Percentiles rank a stretch among this genome's conserved stretches.
phyloP scores from a whole-genome alignment of 2,888 invertebrate species.

The Cantharis nigra region DNA sequence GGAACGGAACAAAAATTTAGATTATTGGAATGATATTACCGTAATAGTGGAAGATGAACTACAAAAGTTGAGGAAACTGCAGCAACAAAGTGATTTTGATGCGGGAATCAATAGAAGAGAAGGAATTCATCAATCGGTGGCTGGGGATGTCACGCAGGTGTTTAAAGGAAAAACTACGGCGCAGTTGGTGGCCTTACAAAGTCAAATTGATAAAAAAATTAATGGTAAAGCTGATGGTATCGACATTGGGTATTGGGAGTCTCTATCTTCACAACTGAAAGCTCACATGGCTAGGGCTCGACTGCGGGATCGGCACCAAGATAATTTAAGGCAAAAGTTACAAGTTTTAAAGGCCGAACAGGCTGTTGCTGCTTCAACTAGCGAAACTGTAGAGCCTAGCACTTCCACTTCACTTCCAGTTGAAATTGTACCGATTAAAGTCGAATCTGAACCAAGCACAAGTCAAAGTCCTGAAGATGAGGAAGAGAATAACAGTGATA shows the following conservation, averaged over 20 bases:
- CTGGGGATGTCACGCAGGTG: slow-evolving; percentile 83
- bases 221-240: slow-evolving; percentile 83
- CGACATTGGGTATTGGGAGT: slow-evolving; percentile 98
- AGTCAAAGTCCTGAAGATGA: slow-evolving; percentile 42
- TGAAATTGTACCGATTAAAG: slow-evolving; percentile 33
- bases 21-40: slow-evolving; percentile 96
- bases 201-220: slow-evolving; percentile 86
- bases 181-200: slow-evolving; percentile 82
- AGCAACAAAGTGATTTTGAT: slow-evolving; percentile 65
- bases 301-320: slow-evolving; percentile 89
- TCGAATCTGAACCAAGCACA: slow-evolving; percentile 45
- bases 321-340: slow-evolving; percentile 84
- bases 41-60: slow-evolving; percentile 94
- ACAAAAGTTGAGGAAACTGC: slow-evolving; percentile 79
- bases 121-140: slow-evolving; percentile 87
- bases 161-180: slow-evolving; percentile 92
- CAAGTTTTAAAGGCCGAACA: slow-evolving; percentile 88
- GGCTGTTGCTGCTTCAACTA: slow-evolving; percentile 58
- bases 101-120: slow-evolving; percentile 60
- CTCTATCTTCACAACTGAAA: slow-evolving; percentile 90
- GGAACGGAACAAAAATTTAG: slow-evolving; percentile 84
- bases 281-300: slow-evolving; percentile 94
- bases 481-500: slow-evolving; percentile 51
- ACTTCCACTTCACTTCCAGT: slow-evolving; percentile 6
- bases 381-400: slow-evolving; percentile 32